Evolutionary conservation across 2,113 vertebrate genomes (phyloP).

Genomic region (Corvus moneduloides): DNA sequence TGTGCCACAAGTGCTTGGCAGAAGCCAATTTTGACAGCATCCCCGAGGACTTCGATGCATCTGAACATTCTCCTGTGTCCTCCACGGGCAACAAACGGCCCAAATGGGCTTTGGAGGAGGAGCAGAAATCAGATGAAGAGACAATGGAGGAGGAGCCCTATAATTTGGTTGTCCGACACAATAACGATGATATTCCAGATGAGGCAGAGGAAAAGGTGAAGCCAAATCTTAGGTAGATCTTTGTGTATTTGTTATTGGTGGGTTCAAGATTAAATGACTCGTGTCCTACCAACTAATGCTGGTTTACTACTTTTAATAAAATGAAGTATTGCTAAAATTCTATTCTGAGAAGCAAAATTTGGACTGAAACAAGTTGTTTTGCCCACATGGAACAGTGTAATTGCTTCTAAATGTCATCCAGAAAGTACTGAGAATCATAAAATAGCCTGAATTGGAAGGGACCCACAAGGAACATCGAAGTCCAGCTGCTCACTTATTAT

Average conservation of each 20-base stretch:
- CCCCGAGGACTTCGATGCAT: slow-evolving; percentile 72
- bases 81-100: slow-evolving; percentile 69
- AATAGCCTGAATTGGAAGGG: background rate
- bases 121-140: slow-evolving; percentile 85
- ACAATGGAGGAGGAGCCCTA: slow-evolving; percentile 85
- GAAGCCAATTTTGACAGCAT: slow-evolving; percentile 81
- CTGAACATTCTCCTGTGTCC: slow-evolving; percentile 55
- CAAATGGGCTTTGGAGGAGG: slow-evolving; percentile 72
- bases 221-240: slow-evolving; percentile 72
- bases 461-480: background rate
- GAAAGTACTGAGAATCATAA: background rate
- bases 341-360: background rate
- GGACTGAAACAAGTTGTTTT: background rate
- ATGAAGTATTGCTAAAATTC: background rate
- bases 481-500: background rate
- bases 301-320: background rate
- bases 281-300: background rate
- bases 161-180: slow-evolving; percentile 89
- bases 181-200: slow-evolving; percentile 76
- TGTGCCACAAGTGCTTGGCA: slow-evolving; percentile 87
- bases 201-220: slow-evolving; percentile 79
- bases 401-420: background rate
- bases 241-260: background rate
- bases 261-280: background rate
- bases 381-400: background rate